Percentiles rank a stretch among this genome's conserved stretches.
phyloP scores from a whole-genome alignment of 2,888 invertebrate genomes.

The Acrobasis consociella region DNA sequence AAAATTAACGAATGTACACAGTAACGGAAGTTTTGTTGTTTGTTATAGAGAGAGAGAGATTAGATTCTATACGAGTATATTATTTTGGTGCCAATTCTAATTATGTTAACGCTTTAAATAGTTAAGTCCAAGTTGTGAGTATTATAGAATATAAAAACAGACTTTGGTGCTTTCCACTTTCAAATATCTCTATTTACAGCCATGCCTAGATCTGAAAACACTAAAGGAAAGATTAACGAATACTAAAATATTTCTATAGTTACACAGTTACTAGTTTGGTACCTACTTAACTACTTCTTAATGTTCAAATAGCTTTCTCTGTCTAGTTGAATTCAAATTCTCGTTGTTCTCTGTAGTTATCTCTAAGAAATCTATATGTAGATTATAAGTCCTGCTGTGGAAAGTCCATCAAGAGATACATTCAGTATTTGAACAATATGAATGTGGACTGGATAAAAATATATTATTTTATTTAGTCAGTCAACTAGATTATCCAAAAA shows the following conservation, averaged over 20 bases:
- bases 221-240: background rate
- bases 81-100: slow-evolving; percentile 74
- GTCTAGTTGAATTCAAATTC: slow-evolving; percentile 38
- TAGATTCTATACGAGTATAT: slow-evolving; percentile 39
- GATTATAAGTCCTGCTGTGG: slow-evolving; percentile 25
- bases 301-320: slow-evolving; percentile 39
- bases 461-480: no score
- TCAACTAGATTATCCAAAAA: no score
- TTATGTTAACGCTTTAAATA: slow-evolving; percentile 76
- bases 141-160: slow-evolving; percentile 61
- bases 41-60: slow-evolving; percentile 36
- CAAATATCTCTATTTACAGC: slow-evolving; percentile 33
- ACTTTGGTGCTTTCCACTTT: slow-evolving; percentile 71
- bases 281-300: slow-evolving; percentile 11
- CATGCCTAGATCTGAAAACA: slow-evolving; percentile 2
- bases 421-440: background rate
- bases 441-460: no score
- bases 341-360: slow-evolving; percentile 33
- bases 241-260: background rate
- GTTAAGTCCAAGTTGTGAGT: slow-evolving; percentile 73
- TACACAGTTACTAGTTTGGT: slow-evolving; percentile 22
- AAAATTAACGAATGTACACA: slow-evolving; percentile 20
- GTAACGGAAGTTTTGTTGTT: slow-evolving; percentile 35
- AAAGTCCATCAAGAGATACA: slow-evolving; percentile 16
- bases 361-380: slow-evolving; percentile 30